phyloP scores from a whole-genome alignment of 2,113 vertebrate genomes.

The Gavialis gangeticus region DNA sequence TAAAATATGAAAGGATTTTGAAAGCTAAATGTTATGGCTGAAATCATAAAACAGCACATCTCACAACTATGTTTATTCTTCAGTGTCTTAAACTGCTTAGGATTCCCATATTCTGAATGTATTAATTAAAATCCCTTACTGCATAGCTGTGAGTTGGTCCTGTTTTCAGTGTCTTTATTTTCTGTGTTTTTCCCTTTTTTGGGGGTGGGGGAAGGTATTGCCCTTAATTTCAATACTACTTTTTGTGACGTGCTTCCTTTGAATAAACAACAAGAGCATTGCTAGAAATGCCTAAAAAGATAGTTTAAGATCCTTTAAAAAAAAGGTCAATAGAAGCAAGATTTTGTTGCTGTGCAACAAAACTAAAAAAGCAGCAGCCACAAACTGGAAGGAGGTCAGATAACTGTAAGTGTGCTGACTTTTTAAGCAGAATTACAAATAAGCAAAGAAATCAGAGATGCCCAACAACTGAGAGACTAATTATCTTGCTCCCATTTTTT shows the following conservation, averaged over 20 bases:
- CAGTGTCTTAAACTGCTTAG: background rate
- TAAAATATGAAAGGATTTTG: background rate
- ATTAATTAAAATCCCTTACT: background rate
- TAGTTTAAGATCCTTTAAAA: background rate
- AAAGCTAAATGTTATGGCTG: background rate
- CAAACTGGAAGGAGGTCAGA: background rate
- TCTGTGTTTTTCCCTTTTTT: no score
- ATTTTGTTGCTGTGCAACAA: background rate
- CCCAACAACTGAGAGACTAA: background rate
- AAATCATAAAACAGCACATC: background rate
- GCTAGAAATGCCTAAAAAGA: background rate
- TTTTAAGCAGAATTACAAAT: background rate
- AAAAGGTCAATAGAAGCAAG: background rate
- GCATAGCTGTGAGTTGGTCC: background rate
- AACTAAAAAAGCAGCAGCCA: background rate
- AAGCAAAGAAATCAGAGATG: background rate
- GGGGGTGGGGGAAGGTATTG: background rate
- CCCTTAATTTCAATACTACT: background rate
- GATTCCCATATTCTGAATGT: background rate
- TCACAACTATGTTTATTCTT: background rate
- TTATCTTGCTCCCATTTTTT: background rate
- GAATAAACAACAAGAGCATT: background rate
- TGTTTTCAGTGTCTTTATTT: background rate
- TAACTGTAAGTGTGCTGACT: background rate
- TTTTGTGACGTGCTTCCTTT: background rate